Evolutionary conservation across 2,113 vertebrate genomes (phyloP).

Genomic region (Grammomys surdaster): DNA sequence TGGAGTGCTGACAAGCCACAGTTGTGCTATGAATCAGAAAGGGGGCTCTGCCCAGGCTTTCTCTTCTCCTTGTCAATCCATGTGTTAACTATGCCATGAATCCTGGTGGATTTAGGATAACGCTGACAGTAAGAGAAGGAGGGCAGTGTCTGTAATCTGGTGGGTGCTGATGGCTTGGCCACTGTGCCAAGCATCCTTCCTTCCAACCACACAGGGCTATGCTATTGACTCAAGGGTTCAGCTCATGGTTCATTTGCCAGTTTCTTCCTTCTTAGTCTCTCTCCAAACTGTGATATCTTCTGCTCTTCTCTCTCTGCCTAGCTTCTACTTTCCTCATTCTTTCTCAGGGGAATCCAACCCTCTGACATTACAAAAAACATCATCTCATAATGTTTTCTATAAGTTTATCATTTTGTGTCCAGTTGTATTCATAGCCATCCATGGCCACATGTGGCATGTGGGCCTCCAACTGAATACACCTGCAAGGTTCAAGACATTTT

Average conservation of each 20-base stretch:
- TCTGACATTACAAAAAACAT: not conserved
- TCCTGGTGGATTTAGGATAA: not conserved
- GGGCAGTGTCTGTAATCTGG: not conserved
- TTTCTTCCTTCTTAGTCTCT: not conserved
- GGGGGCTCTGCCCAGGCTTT: not conserved
- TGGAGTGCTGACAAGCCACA: slow-evolving; percentile 68
- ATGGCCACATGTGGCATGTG: not conserved
- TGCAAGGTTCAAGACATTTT: slow-evolving; percentile 27
- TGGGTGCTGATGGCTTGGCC: not conserved
- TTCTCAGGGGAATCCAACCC: not conserved
- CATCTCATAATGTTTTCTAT: not conserved
- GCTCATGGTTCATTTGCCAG: not conserved
- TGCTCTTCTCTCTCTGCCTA: not conserved
- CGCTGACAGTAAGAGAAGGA: slow-evolving; percentile 23
- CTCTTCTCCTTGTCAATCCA: slow-evolving; percentile 42
- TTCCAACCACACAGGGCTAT: not conserved
- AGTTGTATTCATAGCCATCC: not conserved
- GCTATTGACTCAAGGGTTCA: not conserved
- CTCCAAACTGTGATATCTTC: not conserved
- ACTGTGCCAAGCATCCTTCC: not conserved
- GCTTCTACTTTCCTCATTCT: not conserved
- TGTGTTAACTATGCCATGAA: slow-evolving; percentile 33
- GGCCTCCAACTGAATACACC: not conserved
- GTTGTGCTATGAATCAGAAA: slow-evolving; percentile 69
- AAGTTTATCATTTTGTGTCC: not conserved